Evolutionary conservation across 2,888 invertebrate species (phyloP), one percentile per base, ranked within the genome.

Genomic region (Belgica antarctica): DNA sequence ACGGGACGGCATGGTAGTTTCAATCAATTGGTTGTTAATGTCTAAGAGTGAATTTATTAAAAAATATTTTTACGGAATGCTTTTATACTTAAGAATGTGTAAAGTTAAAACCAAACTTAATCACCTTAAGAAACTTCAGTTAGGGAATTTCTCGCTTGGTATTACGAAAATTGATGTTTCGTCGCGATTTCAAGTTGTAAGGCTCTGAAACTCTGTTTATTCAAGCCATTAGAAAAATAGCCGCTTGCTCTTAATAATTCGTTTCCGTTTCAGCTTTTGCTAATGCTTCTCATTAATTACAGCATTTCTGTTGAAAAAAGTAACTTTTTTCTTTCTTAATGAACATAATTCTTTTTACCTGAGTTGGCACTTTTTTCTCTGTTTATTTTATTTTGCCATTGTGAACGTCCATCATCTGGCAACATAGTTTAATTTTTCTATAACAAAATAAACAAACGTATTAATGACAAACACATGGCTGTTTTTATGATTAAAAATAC

Each of bases 281-380:
- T 52, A 52, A 52, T 52, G 52, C 19, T 52, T 3, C 19, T 52
- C 52, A 52, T 52, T 52, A 52, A 52, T 52, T 52, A 52, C 52
- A 19, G 8, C 5, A 22, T 52, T 12, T 46, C 15, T 12, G 5
- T 46, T 46, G 46, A 31, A 31, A 31, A n/a, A n/a, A n/a, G n/a
- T 46, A 46, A n/a, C 15, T 12, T 52, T 52, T 4, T 52, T 8
- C 24, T 22, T 52, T 2, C 19, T 22, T 52, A 22, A 52, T 52
- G 17, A 22, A 22, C 52, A 12, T 3, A 4, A 41, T 4, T 3
- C 3, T 12, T 41, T 41, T 15, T 41, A 41, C 41, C 41, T 41
- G 41, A 41, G 41, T 41, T 41, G 4, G 41, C 41, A 41, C 15
- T 41, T 41, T 41, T 41, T 31, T 31, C 31, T 10, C 10, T 31